Evolutionary conservation across 1,140 invertebrate genomes (phyloP).

Genomic region (Pseudachorutes palmiensis): DNA sequence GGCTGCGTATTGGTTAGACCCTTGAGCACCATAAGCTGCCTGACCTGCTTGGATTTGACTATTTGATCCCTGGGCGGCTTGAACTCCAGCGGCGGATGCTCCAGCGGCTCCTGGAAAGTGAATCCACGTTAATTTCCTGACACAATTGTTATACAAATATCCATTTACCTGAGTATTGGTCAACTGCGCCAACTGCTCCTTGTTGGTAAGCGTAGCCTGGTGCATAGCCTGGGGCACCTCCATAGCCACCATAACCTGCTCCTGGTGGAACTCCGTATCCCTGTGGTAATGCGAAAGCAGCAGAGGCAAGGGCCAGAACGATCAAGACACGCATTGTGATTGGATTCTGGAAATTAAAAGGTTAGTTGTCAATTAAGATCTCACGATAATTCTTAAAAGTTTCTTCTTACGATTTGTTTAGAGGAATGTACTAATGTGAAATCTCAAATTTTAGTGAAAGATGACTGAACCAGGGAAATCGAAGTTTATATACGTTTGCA

Average conservation of each 20-base stretch:
- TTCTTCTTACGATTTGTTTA: not conserved
- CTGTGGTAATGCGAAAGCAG: not conserved
- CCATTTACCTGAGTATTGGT: not conserved
- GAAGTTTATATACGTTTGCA: not conserved
- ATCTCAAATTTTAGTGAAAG: not conserved
- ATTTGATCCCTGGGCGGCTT: not conserved
- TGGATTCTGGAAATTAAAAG: conserved; percentile 2
- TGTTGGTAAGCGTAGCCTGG: not conserved
- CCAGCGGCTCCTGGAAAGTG: not conserved
- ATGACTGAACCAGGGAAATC: not conserved
- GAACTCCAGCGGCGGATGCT: not conserved
- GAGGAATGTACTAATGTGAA: not conserved
- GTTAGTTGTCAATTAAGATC: too few species aligned
- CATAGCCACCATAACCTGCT: conserved; percentile 6
- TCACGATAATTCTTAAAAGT: too few species aligned
- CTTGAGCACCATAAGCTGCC: not conserved
- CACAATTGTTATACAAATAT: too few species aligned
- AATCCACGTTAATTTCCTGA: too few species aligned
- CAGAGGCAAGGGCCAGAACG: not conserved
- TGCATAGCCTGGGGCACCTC: conserved; percentile 19
- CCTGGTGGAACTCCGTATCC: conserved; percentile 6
- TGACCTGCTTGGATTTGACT: not conserved
- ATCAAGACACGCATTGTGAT: conserved; percentile 5
- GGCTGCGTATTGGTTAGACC: not conserved
- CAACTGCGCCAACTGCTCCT: not conserved